A percentile compares a stretch with the other conserved stretches of the same genome.
phyloP scores from a whole-genome alignment of 1,140 invertebrate species.

The Trichogramma pretiosum region DNA sequence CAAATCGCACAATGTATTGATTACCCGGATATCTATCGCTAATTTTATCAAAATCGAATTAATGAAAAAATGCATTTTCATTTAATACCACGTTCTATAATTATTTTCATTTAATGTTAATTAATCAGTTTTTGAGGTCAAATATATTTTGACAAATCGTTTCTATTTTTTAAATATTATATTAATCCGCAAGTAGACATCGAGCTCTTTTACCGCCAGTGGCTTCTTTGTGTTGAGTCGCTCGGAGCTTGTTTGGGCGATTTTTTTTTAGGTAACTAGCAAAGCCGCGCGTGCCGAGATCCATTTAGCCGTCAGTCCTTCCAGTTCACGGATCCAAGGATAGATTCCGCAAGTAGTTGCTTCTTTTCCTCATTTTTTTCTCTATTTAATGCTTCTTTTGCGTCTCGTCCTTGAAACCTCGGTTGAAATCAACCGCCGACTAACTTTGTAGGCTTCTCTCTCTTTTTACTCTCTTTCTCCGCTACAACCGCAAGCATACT shows the following conservation, averaged over 20 bases:
- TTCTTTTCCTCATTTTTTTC: background rate
- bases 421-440: constrained; percentile 10
- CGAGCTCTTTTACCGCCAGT: background rate
- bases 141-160: no score
- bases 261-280: constrained; percentile 9
- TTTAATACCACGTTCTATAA: no score
- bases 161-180: no score
- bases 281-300: constrained; percentile 13
- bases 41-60: no score
- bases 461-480: no score
- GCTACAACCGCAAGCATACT: background rate
- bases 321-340: background rate
- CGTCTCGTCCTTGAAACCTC: constrained; percentile 16
- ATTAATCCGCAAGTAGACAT: no score
- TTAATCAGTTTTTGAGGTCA: background rate
- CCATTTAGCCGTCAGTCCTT: constrained; percentile 10
- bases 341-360: background rate
- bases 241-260: background rate
- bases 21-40: no score
- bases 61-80: no score
- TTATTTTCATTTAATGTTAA: background rate
- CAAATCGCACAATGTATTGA: no score
- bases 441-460: constrained; percentile 19
- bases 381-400: constrained; percentile 1
- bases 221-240: background rate